Evolutionary conservation across 2,113 vertebrate species (phyloP).

Genomic region (Chunga burmeisteri): DNA sequence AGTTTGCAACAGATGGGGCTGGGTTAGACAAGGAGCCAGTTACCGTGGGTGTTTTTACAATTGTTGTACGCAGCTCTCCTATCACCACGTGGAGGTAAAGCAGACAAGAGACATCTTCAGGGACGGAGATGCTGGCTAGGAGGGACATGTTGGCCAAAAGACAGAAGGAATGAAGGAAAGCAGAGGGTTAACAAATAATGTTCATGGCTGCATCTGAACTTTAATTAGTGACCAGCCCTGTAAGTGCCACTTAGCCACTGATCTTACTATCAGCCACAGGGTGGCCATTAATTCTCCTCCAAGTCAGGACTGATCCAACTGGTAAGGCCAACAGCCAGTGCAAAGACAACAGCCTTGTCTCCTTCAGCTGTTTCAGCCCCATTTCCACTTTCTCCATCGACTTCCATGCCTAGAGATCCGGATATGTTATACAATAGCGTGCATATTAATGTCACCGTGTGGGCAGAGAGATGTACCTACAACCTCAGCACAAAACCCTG

Average conservation of each 20-base stretch:
- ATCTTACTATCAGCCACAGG: not conserved
- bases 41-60: not conserved
- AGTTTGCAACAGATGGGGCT: not conserved
- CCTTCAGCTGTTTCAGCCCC: not conserved
- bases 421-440: not conserved
- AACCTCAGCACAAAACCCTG: not conserved
- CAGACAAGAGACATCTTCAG: not conserved
- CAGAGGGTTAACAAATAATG: rapidly evolving
- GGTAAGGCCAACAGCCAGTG: not conserved
- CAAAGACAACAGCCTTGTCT: not conserved
- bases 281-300: not conserved
- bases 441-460: not conserved
- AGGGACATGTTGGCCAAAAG: not conserved
- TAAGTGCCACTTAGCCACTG: not conserved
- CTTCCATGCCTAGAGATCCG: not conserved
- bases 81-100: not conserved
- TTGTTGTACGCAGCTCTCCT: not conserved
- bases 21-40: not conserved
- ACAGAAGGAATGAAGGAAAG: not conserved
- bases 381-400: not conserved
- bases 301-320: not conserved
- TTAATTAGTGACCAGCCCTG: not conserved
- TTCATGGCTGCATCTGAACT: not conserved
- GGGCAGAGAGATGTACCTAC: not conserved
- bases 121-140: not conserved